These are phyloP conservation scores for Agrochola lota DNA, from an alignment of 2,888 invertebrate genomes.

Conservation along the genomic window DNA sequence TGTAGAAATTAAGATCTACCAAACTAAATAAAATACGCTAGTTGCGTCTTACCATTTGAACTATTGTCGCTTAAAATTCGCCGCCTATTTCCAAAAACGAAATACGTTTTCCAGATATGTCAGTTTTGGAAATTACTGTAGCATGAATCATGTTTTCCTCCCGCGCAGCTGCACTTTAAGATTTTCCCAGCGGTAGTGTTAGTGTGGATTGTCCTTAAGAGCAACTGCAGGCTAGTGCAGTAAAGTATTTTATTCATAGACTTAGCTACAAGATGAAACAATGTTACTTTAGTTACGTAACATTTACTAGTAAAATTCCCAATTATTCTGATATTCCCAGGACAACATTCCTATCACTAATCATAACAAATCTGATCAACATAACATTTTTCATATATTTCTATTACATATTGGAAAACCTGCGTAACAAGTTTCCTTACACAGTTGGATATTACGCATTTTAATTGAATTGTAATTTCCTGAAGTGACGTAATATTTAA, in stretches of 20 bases:
- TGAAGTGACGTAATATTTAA: constrained; percentile 41
- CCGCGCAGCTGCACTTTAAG: background rate
- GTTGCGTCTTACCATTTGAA: background rate
- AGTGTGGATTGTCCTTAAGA: constrained; percentile 2
- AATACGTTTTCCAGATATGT: background rate
- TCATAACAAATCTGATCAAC: constrained; percentile 1
- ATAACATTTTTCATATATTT: constrained; percentile 17
- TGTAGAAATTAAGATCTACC: background rate
- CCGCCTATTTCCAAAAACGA: background rate
- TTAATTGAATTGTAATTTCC: constrained; percentile 41
- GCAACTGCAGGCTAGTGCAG: background rate
- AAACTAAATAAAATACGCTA: background rate
- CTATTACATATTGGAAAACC: constrained; percentile 29
- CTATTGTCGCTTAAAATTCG: background rate
- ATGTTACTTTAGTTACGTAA: background rate
- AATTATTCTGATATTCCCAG: background rate
- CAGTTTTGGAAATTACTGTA: constrained; percentile 1
- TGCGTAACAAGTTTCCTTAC: constrained; percentile 36
- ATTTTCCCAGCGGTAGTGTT: background rate
- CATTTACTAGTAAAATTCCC: background rate
- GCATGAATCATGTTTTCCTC: background rate
- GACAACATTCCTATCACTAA: constrained; percentile 10
- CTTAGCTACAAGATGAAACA: background rate
- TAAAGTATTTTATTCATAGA: background rate
- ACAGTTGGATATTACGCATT: constrained; percentile 50